phyloP scores from a whole-genome alignment of 2,888 invertebrate genomes.

The Gibbula magus region DNA sequence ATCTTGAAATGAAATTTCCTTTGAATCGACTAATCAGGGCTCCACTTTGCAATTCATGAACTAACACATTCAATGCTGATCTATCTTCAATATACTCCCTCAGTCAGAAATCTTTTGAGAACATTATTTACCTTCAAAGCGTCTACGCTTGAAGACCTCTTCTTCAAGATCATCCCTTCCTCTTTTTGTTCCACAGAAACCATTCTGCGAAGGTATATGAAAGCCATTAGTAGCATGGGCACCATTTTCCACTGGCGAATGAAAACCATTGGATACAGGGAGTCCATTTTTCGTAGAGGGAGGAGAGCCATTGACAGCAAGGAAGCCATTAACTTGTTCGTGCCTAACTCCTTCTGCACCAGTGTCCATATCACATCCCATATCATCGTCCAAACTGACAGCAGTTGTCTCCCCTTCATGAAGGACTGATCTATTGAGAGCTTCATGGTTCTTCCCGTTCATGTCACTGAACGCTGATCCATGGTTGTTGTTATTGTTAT shows the following conservation, averaged over 20 bases:
- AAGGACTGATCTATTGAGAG: too few relatives aligned
- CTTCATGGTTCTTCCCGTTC: background rate
- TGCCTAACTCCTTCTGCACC: background rate
- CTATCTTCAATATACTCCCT: background rate
- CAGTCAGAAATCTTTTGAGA: too few relatives aligned
- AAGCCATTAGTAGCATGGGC: background rate
- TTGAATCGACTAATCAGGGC: too few relatives aligned
- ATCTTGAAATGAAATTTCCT: too few relatives aligned
- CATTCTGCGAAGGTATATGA: background rate
- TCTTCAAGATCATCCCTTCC: slow-evolving; percentile 37
- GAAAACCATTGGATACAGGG: slow-evolving; percentile 34
- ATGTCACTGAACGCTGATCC: background rate
- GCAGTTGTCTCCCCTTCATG: too few relatives aligned
- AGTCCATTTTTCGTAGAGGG: background rate
- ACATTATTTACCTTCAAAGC: slow-evolving; percentile 4
- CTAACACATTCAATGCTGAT: too few relatives aligned
- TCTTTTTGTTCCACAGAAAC: slow-evolving; percentile 35
- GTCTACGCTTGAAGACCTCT: slow-evolving; percentile 22
- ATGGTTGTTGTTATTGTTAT: slow-evolving; percentile 32
- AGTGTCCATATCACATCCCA: slow-evolving; percentile 17
- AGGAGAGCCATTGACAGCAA: background rate
- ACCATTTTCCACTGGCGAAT: background rate
- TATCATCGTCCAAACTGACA: background rate
- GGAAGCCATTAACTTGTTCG: background rate
- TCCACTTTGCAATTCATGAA: too few relatives aligned